Conservation (phyloP, 1,140 invertebrate species). For the Pomacea maculata region DNA sequence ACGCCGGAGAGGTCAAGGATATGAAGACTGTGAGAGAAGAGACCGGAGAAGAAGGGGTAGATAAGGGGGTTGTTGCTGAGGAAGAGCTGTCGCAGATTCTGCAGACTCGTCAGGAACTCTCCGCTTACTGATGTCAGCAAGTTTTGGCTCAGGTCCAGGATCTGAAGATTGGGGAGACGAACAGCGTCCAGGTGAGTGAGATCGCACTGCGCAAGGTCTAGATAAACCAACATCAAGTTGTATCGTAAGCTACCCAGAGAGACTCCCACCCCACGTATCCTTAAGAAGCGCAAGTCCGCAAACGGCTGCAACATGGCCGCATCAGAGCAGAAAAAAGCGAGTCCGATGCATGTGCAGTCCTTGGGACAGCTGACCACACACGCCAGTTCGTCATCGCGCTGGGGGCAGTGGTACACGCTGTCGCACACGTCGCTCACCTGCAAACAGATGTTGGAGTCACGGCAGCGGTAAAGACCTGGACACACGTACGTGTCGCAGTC, state of each 20-base stretch:
- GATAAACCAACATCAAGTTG: conserved; percentile 14
- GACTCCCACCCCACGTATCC: background rate
- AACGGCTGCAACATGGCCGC: background rate
- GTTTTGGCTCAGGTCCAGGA: conserved; percentile 19
- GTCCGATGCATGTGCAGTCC: conserved; percentile 16
- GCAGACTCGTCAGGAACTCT: conserved; percentile 1
- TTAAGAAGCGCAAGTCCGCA: conserved; percentile 10
- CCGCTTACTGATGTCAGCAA: conserved; percentile 1
- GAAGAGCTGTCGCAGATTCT: conserved; percentile 13
- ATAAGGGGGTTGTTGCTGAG: conserved; percentile 24
- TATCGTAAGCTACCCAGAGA: background rate
- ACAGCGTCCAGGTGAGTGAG: background rate
- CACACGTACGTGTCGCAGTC: too few species aligned
- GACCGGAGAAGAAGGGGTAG: conserved; percentile 17
- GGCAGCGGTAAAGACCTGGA: too few species aligned
- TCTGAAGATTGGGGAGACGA: conserved; percentile 8
- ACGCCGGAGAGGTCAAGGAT: background rate
- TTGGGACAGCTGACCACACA: conserved; percentile 21
- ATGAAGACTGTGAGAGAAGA: background rate
- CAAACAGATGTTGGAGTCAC: too few species aligned
- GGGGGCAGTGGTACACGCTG: conserved; percentile 22
- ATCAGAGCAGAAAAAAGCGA: conserved; percentile 17
- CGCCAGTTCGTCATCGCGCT: conserved; percentile 24
- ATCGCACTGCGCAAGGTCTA: conserved; percentile 6
- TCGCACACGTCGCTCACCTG: conserved; percentile 11